Percentiles rank a stretch among this genome's conserved stretches.
phyloP scores from a whole-genome alignment of 2,888 invertebrate genomes.

The Cheilosia impressa region DNA sequence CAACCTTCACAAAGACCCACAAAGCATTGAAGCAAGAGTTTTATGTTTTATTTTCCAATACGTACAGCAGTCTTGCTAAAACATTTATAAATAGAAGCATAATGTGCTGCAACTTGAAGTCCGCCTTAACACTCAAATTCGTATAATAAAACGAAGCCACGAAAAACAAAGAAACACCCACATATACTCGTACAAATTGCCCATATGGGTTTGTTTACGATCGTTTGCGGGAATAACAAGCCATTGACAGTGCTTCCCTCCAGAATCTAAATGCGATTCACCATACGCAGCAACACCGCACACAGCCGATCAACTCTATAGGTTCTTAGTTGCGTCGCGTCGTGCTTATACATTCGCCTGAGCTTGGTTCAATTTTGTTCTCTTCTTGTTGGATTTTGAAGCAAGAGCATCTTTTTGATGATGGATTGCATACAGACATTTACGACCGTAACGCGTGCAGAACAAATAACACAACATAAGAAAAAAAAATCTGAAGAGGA shows the following conservation, averaged over 20 bases:
- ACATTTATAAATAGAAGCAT: not conserved
- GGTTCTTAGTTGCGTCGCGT: conserved; percentile 13
- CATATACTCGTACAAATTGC: conserved; percentile 30
- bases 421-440: conserved; percentile 51
- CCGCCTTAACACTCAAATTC: conserved; percentile 29
- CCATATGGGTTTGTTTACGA: conserved; percentile 52
- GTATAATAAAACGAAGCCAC: conserved; percentile 14
- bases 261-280: conserved; percentile 21
- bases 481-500: conserved; percentile 14
- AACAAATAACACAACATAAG: conserved; percentile 13
- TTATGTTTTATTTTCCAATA: conserved; percentile 16
- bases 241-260: conserved; percentile 46
- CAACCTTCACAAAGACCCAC: not conserved
- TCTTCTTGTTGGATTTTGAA: not conserved
- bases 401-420: conserved; percentile 49
- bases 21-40: conserved; percentile 4
- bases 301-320: conserved; percentile 32
- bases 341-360: conserved; percentile 24
- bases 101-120: conserved; percentile 13
- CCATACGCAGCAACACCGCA: conserved; percentile 11
- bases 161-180: conserved; percentile 53
- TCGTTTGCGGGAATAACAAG: conserved; percentile 27
- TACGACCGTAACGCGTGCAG: conserved; percentile 52
- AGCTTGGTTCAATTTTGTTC: conserved; percentile 14
- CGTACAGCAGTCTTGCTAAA: not conserved